Evolutionary conservation across 2,888 invertebrate genomes (phyloP), one percentile per base, ranked within the genome.

Genomic region (Rhagonycha lutea): DNA sequence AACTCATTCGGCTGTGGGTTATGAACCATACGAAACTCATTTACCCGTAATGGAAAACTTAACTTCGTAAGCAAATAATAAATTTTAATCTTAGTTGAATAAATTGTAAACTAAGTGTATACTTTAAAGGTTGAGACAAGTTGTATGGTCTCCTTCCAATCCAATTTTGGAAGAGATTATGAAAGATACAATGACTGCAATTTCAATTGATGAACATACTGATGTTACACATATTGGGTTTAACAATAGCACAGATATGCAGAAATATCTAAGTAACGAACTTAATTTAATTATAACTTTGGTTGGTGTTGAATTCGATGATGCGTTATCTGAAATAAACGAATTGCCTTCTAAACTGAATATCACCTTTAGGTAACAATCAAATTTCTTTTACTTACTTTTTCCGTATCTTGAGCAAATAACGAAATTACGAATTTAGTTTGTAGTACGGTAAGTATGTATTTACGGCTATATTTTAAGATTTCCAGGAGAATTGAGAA

Each of bases 221-320:
- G 12, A 14, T 14, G n/a, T 77, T 14, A 69, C 12, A 24, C 67
- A 60, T n/a, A 10, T 62, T 9, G 11, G 12, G n/a, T 69, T 32
- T 61, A 18, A 62, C 12, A 61, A 75, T 26, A 71, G 68, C 8
- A 2, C 65, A n/a, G 14, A 14, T 14, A 26, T 77, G n/a, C 62
- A 70, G 4, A 32, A 32, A n/a, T 62, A 73, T 62, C 23, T 77
- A 28, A 68, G n/a, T 23, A 70, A 73, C 47, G 74, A 70, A 62
- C 11, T 78, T 14, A 80, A 81, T 69, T 75, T 81, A 12, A 81
- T 82, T 14, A n/a, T n/a, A n/a, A n/a, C n/a, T n/a, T n/a, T n/a
- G n/a, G n/a, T n/a, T n/a, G n/a, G n/a, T n/a, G n/a, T 94, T 23
- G 89, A 92, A 81, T 93, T 94, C 81, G 89, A 90, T 78, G 91